Conservation (phyloP, 1,140 invertebrate species). For the Heliconius himera region DNA sequence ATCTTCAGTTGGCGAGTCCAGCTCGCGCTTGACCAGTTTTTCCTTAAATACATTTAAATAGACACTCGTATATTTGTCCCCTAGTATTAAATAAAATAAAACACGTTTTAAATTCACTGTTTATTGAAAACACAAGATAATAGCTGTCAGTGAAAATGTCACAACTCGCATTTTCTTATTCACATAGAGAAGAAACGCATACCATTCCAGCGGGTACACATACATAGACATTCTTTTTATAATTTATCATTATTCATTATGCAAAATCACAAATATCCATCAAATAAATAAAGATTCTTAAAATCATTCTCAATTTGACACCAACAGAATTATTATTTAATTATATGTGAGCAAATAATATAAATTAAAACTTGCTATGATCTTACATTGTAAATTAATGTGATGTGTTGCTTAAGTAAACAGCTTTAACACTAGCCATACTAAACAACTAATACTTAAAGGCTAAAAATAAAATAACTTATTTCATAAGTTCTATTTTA, state of each 20-base stretch:
- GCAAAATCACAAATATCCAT: slow-evolving; percentile 48
- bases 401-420: slow-evolving; percentile 31
- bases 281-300: slow-evolving; percentile 28
- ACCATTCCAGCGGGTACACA: slow-evolving; percentile 18
- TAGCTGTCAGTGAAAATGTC: slow-evolving; percentile 44
- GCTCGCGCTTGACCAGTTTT: no score
- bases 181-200: slow-evolving; percentile 18
- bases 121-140: slow-evolving; percentile 42
- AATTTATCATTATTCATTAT: slow-evolving; percentile 30
- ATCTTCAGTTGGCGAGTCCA: no score
- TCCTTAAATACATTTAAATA: no score
- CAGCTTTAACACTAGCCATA: slow-evolving; percentile 24
- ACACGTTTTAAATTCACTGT: slow-evolving; percentile 32
- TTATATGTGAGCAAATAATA: background rate
- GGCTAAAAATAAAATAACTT: slow-evolving; percentile 27
- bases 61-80: no score
- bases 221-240: slow-evolving; percentile 8
- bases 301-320: slow-evolving; percentile 45
- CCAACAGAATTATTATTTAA: slow-evolving; percentile 34
- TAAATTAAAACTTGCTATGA: slow-evolving; percentile 2
- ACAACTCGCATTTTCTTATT: slow-evolving; percentile 29
- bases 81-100: background rate
- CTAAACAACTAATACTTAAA: slow-evolving; percentile 30
- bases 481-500: slow-evolving; percentile 4
- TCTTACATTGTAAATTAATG: background rate